Evolutionary conservation across 2,797 vertebrate species (phyloP).

Genomic region (Scarus forsteni): DNA sequence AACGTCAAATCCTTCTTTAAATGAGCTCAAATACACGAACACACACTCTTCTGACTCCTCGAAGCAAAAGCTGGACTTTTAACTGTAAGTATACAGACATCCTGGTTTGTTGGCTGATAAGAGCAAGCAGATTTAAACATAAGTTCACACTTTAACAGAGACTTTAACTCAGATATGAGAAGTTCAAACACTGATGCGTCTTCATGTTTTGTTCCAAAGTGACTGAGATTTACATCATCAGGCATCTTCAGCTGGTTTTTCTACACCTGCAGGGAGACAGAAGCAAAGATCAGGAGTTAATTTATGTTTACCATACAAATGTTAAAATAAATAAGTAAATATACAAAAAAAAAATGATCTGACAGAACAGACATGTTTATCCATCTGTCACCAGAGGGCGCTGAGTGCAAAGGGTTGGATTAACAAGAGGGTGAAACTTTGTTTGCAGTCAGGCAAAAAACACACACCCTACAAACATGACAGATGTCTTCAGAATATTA

Average conservation of each 20-base stretch:
- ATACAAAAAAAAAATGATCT: too few species aligned
- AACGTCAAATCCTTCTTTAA: not conserved
- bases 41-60: not conserved
- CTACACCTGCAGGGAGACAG: constrained; percentile 46
- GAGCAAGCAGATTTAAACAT: not conserved
- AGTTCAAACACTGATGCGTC: not conserved
- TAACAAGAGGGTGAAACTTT: too few species aligned
- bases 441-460: too few species aligned
- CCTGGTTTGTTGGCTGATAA: not conserved
- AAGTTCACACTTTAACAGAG: not conserved
- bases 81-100: not conserved
- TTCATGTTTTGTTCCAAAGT: not conserved
- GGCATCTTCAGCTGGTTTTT: constrained; percentile 9
- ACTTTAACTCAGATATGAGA: not conserved
- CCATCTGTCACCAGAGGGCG: not conserved
- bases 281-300: not conserved
- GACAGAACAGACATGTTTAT: not conserved
- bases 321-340: too few species aligned
- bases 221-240: constrained; percentile 6
- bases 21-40: not conserved
- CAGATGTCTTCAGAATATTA: too few species aligned
- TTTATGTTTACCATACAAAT: too few species aligned
- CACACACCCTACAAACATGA: too few species aligned
- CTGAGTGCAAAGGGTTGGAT: not conserved
- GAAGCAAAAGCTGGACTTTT: not conserved